These are phyloP conservation scores for Danio jaintianensis DNA, from an alignment of 2,797 vertebrate genomes.

Conservation along the genomic window DNA sequence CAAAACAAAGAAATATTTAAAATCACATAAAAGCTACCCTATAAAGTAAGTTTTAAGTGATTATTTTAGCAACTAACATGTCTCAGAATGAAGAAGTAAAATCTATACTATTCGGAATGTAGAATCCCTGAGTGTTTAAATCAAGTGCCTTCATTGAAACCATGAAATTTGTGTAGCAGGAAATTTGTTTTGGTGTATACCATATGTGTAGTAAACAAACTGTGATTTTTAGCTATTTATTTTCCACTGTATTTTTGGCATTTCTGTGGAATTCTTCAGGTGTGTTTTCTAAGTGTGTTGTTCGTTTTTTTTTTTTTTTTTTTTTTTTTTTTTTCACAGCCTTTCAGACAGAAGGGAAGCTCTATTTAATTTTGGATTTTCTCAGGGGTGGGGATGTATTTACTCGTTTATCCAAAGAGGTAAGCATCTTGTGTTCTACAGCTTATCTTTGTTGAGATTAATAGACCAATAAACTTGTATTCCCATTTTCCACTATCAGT, in stretches of 20 bases:
- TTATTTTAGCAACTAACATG: too few species aligned
- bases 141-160: too few species aligned
- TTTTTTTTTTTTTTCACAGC: slow-evolving; percentile 79
- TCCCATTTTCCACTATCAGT: not conserved
- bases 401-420: slow-evolving; percentile 99
- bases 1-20: too few species aligned
- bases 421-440: slow-evolving; percentile 75
- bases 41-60: too few species aligned
- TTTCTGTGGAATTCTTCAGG: not conserved
- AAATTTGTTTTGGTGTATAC: not conserved
- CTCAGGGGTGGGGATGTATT: slow-evolving; percentile 99
- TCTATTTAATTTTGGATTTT: slow-evolving; percentile 99
- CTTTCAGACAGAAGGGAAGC: slow-evolving; percentile 99
- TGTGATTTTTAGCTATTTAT: not conserved
- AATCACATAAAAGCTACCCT: too few species aligned
- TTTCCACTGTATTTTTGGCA: not conserved
- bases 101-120: too few species aligned
- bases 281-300: slow-evolving; percentile 10
- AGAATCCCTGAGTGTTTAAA: too few species aligned
- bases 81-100: too few species aligned
- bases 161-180: not conserved
- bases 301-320: not conserved
- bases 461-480: not conserved
- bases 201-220: not conserved
- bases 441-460: slow-evolving; percentile 20